Conservation (phyloP, 2,888 invertebrate species). For the Deroplatys truncata region DNA sequence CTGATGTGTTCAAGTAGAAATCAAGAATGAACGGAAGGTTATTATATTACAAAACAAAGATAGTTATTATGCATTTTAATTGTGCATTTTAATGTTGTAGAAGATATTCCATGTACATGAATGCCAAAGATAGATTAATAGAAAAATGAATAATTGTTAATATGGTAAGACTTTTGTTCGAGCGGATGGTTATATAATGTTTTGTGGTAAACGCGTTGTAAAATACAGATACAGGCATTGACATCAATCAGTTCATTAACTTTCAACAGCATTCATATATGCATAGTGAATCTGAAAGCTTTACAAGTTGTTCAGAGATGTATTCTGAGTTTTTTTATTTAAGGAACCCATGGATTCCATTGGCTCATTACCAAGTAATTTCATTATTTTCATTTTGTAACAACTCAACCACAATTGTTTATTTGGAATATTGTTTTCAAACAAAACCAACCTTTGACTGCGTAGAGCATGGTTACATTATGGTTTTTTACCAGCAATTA, state of each 20-base stretch:
- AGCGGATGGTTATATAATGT: neutral
- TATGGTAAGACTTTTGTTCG: neutral
- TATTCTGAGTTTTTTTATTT: too few relatives aligned
- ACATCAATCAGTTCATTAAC: neutral
- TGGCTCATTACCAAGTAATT: too few relatives aligned
- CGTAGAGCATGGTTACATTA: too few relatives aligned
- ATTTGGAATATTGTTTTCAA: too few relatives aligned
- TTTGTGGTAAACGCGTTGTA: neutral
- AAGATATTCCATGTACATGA: neutral
- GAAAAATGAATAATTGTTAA: neutral
- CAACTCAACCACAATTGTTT: too few relatives aligned
- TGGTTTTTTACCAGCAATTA: too few relatives aligned
- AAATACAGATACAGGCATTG: neutral
- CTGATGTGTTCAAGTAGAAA: conserved; percentile 2
- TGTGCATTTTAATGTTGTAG: conserved; percentile 4
- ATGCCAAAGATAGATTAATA: neutral
- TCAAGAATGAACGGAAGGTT: neutral
- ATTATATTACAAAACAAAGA: neutral
- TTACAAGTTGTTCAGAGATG: too few relatives aligned
- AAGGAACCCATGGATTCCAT: too few relatives aligned
- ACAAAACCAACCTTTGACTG: too few relatives aligned
- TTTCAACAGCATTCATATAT: neutral
- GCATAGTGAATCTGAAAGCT: too few relatives aligned
- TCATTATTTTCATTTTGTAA: too few relatives aligned
- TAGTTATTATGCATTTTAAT: neutral